phyloP scores from a whole-genome alignment of 2,797 vertebrate genomes.

The Adrianichthys oophorus region DNA sequence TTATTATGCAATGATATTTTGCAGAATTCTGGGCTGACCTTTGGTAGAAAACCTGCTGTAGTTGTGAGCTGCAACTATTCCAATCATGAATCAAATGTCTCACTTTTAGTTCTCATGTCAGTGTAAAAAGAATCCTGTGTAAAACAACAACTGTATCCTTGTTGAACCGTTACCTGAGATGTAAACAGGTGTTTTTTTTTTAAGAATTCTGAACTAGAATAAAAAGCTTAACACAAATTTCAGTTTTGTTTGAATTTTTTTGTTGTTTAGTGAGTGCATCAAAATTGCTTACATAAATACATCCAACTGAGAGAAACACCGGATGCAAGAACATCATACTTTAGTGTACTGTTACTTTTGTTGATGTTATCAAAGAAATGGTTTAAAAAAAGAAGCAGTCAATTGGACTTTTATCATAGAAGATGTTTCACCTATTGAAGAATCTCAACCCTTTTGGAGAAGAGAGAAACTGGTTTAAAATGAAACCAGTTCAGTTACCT shows the following conservation, averaged over 20 bases:
- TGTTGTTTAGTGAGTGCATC: no score
- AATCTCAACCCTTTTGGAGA: no score
- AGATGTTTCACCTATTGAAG: no score
- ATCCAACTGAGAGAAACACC: no score
- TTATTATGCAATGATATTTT: slow-evolving; percentile 36
- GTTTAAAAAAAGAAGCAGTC: no score
- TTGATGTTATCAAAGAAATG: no score
- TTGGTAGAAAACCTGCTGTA: slow-evolving; percentile 7
- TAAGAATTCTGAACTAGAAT: slow-evolving; percentile 60
- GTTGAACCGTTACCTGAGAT: slow-evolving; percentile 25
- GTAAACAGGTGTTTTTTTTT: slow-evolving; percentile 61
- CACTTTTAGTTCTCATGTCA: slow-evolving; percentile 3
- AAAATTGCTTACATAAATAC: no score
- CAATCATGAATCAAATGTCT: slow-evolving; percentile 17
- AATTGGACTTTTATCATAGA: no score
- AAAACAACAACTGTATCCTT: slow-evolving; percentile 20
- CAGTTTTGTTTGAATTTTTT: neutral
- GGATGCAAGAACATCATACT: no score
- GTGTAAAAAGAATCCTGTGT: slow-evolving; percentile 5
- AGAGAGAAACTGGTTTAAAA: no score
- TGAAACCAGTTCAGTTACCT: no score
- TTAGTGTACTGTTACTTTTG: no score
- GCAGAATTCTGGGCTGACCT: slow-evolving; percentile 14
- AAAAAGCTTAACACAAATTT: slow-evolving; percentile 42
- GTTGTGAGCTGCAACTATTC: slow-evolving; percentile 1